Base-by-base conservation (phyloP, 2,797 vertebrate genomes). In the Enteromius trimaculatus region DNA sequence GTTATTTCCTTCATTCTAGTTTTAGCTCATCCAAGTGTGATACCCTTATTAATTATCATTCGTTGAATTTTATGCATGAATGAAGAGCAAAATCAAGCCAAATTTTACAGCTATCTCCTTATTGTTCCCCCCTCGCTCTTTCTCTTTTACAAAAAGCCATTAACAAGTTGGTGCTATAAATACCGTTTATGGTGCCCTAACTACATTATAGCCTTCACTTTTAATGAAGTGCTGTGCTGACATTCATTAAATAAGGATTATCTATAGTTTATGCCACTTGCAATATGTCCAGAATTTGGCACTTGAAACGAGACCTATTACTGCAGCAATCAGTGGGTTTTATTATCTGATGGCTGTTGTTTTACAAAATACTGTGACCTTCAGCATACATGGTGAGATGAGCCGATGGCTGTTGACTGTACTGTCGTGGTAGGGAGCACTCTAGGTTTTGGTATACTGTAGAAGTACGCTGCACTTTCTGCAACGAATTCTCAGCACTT, bases 161-260 rank as follows among this genome's bases (percentile, higher is more conserved):
- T 91, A 90, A 86, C 62, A 64, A 34, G 64, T 81, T 71, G n/a
- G 79, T 83, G 90, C 86, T 80, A 78, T 85, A 85, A 86, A 89
- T 89, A 78, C 37, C 81, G 88, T 90, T 88, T 91, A 86, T 85
- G 55, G 9, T 62, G 23, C 81, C 84, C 68, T 79, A 81, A 87
- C 37, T 87, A 78, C 86, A 69, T 86, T 66, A 86, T 87, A 90
- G 91, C 91, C 90, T 92, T 80, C 69, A 85, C 51, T 87, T 90
- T 91, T 94, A 94, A 94, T 93, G 92, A 94, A 92, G 87, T 91
- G 90, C 89, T 26, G 55, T 88, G 77, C 64, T 90, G 91, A 92
- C 90, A 90, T 93, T 93, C 91, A 94, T 94, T 92, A 93, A 91
- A 90, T 89, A 87, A 76, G 87, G 91, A 92, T 92, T 91, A 92